Base-by-base conservation (phyloP, 1,140 invertebrate genomes). In the Danaus plexippus region DNA sequence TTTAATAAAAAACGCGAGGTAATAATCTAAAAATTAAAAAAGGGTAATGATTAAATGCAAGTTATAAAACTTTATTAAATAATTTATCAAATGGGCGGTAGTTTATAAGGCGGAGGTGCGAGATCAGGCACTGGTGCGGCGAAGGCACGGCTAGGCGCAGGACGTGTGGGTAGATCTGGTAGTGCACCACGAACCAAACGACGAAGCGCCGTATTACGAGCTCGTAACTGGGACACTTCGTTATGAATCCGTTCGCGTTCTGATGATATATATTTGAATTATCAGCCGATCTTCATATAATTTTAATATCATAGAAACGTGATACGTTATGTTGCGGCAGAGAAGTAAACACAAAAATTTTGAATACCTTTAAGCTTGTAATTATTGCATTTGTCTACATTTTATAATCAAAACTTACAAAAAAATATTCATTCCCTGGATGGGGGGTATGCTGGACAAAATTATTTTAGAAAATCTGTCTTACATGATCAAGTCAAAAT, bases 181-280 rank as follows among this genome's bases (percentile, higher is more conserved):
- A 85, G 50, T 7, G 77, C 73, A 11, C 77, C 80, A 7, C 80
- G 72, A 11, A 83, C 68, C 11, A 85, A 48, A 0, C 77, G 66
- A 0, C 78, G 73, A 9, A 85, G 47, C 2, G 75, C 73, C 7
- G 73, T 66, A 54, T 85, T 83, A 0, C 72, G 69, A 6, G 64
- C 56, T 7, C 82, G 69, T 10, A 85, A 54, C 7, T 57, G 54
- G 7, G 68, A 51, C 8, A 85, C 78, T 15, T 82, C 75, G 2
- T 75, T 75, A 47, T 85, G 75, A 8, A 85, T 57, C 11, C 67
- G 65, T 47, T 82, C 78, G 6, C 82, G 75, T 52, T 85, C 82
- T 85, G 51, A 22, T 50, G 10, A 65, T 51, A 68, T 3, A 64
- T 53, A 55, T 48, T 57, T 51, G 45, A 41, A n/a, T 18, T 11